Base-by-base conservation (phyloP, 2,797 vertebrate genomes). In the Nyctibius grandis region DNA sequence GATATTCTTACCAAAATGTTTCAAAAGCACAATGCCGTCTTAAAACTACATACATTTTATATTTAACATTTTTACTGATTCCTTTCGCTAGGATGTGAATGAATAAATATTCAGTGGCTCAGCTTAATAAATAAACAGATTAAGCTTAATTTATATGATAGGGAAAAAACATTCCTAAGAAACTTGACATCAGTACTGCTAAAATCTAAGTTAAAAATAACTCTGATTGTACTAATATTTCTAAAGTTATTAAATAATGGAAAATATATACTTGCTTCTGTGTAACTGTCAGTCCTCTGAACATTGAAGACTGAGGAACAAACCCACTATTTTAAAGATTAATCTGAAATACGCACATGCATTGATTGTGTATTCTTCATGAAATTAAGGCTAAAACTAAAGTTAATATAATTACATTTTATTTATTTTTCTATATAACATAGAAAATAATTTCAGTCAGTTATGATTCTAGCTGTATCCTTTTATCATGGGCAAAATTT, bases 1-100 rank as follows among this genome's bases (percentile, higher is more conserved):
- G 57, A 75, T 67, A 76, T 81, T 94, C 94, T 84, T 61, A 72
- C 88, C 89, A 89, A 91, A 91, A 89, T n/a, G 67, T 91, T 93
- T 94, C 74, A 91, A 63, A 90, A 93, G 67, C 57, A 93, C 25
- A 89, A 48, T 85, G 20, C 33, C 6, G 6, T 83, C 90, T 82
- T 83, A 79, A 87, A 94, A 77, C 87, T 87, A 31, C 38, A 9
- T 88, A 31, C 1, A 0, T 57, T 78, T 90, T 93, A 72, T 70
- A 85, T 69, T 91, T 95, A 89, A 57, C 38, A 10, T 42, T 80
- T 91, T 82, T 85, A 34, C 64, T 50, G 15, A 79, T 73, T 86
- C 25, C 36, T 45, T 59, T 45, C 85, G 17, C 44, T 60, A 26
- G n/a, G 77, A 38, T 3, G 5, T 74, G 90, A 85, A 84, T 74